A percentile compares a stretch with the other conserved stretches of the same genome.
phyloP scores from a whole-genome alignment of 2,888 invertebrate species.

The Pristionchus maxplancki region DNA sequence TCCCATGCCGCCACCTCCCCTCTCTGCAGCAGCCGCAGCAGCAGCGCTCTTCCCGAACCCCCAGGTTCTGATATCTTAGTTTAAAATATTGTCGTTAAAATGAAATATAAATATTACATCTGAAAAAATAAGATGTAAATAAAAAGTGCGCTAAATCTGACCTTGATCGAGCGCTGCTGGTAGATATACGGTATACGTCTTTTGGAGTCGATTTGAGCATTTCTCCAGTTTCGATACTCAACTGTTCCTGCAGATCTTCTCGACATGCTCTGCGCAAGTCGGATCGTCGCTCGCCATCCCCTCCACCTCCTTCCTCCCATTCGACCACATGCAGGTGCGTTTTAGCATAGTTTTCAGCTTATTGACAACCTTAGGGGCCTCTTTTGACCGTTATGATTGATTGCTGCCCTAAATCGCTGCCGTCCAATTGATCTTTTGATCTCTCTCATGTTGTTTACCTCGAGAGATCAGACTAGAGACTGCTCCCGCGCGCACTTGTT shows the following conservation, averaged over 20 bases:
- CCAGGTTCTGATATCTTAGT: constrained; percentile 21
- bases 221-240: neutral
- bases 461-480: neutral
- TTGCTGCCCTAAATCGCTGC: no score
- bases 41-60: constrained; percentile 27
- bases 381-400: no score
- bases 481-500: neutral
- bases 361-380: no score
- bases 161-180: neutral
- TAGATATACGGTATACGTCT: neutral
- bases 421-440: constrained; percentile 33
- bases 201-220: neutral
- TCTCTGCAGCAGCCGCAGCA: constrained; percentile 18
- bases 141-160: neutral
- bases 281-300: neutral
- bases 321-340: neutral
- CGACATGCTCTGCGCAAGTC: constrained; percentile 8
- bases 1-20: neutral
- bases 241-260: neutral
- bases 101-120: neutral
- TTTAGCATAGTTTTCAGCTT: neutral
- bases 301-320: constrained; percentile 10
- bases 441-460: neutral
- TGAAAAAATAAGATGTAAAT: neutral
- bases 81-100: neutral